phyloP scores from a whole-genome alignment of 2,113 vertebrate species.

The Eclectus roratus region DNA sequence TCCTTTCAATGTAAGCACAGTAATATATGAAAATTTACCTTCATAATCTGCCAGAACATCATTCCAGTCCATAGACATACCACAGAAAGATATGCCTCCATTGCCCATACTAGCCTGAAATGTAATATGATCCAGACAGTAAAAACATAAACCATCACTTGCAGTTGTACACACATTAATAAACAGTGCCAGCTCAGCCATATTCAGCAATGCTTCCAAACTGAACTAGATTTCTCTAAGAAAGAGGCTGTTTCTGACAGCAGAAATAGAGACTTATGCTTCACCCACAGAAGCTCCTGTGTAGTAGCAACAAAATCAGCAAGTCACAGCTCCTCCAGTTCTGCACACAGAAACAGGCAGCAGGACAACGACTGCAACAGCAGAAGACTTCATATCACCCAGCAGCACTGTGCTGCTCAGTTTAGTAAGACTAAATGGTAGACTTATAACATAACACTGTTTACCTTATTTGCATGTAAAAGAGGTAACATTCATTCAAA shows the following conservation, averaged over 20 bases:
- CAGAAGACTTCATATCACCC: background rate
- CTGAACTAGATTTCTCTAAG: background rate
- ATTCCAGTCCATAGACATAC: conserved; percentile 92
- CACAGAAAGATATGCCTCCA: conserved; percentile 80
- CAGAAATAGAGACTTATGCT: background rate
- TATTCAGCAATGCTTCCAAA: background rate
- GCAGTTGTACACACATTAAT: background rate
- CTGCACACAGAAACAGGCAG: background rate
- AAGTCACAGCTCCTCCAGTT: background rate
- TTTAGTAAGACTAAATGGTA: background rate
- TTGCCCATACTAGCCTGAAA: conserved; percentile 84
- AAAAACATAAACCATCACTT: background rate
- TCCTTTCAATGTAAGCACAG: background rate
- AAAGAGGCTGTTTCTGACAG: background rate
- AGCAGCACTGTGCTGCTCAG: background rate
- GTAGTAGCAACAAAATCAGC: background rate
- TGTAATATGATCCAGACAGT: background rate
- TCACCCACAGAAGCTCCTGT: background rate
- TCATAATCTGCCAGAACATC: conserved; percentile 97
- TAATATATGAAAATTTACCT: conserved; percentile 71
- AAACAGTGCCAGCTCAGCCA: background rate
- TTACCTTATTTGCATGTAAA: background rate
- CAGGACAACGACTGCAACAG: background rate
- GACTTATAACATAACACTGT: too few relatives aligned
- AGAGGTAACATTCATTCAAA: background rate